Evolutionary conservation across 2,888 invertebrate genomes (phyloP).

Genomic region (Ectropis crepuscularia): DNA sequence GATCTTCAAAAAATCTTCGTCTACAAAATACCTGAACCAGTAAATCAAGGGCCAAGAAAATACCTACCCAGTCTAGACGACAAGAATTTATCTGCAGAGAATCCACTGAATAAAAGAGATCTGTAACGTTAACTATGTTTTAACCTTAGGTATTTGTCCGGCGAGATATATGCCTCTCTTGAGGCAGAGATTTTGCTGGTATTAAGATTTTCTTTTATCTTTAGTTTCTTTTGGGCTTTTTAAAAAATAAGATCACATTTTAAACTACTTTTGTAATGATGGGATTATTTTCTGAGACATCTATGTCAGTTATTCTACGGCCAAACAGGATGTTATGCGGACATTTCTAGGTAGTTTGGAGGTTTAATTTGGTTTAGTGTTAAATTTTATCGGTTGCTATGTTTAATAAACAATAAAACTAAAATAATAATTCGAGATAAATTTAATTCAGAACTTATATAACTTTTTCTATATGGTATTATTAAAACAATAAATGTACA

Average conservation of each 20-base stretch:
- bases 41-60: constrained; percentile 38
- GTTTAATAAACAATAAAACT: too few species aligned
- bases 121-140: constrained; percentile 37
- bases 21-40: constrained; percentile 24
- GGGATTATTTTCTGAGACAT: too few species aligned
- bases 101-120: constrained; percentile 39
- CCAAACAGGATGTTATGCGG: too few species aligned
- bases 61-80: constrained; percentile 43
- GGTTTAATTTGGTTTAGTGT: too few species aligned
- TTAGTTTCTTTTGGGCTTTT: neutral
- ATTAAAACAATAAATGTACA: too few species aligned
- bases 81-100: constrained; percentile 36
- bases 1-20: constrained; percentile 10
- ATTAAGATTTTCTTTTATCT: constrained; percentile 21
- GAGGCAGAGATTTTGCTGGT: constrained; percentile 26
- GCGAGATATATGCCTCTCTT: constrained; percentile 33
- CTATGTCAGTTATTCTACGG: neutral
- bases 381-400: too few species aligned
- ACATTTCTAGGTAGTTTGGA: too few species aligned
- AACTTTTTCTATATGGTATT: too few species aligned
- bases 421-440: too few species aligned
- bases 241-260: constrained; percentile 1
- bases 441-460: too few species aligned
- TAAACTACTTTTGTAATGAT: neutral
- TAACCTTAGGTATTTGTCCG: constrained; percentile 36